Base-by-base conservation (phyloP, 2,797 vertebrate genomes). In the Moxostoma hubbsi region DNA sequence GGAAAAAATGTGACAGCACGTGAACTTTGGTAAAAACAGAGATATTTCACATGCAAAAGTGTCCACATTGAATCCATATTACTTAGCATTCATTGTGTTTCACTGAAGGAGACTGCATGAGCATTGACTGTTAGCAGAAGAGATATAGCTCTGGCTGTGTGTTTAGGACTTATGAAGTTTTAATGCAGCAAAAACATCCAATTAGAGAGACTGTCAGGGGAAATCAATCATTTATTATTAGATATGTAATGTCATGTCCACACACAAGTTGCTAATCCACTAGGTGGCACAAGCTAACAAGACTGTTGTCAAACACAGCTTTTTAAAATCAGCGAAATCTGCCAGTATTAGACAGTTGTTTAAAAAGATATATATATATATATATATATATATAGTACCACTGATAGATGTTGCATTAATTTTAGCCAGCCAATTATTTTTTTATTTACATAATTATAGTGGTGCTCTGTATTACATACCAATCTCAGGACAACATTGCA, bases 251-350 rank as follows among this genome's bases (percentile, higher is more conserved):
- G 24, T 49, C 73, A 16, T 51, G 53, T 73, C 59, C 61, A 68
- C 43, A 54, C 16, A 5, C 49, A 77, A 54, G 36, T 45, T 71
- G 77, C 54, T 84, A 85, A 82, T 81, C 85, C 85, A 82, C 86
- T 81, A 88, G 86, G 77, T 88, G 87, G 86, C 76, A 89, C 57
- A 84, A 84, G 67, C 72, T 78, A 83, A 86, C 70, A 82, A 80
- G 62, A 71, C 79, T 85, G 72, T 81, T 82, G 50, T 18, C 70
- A 83, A 74, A 68, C 77, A 59, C 49, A 63, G 36, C 16, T 24
- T 66, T 24, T 65, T 77, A 45, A 80, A 73, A 82, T 69, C 9
- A 24, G 49, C 15, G 9, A 24, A 46, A 67, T 62, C 43, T 51
- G 51, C 46, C 73, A 67, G 73, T 10, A 59, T 67, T 49, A 50